Evolutionary conservation across 1,140 invertebrate genomes (phyloP), one percentile per base, ranked within the genome.

Genomic region (Euwallacea similis): DNA sequence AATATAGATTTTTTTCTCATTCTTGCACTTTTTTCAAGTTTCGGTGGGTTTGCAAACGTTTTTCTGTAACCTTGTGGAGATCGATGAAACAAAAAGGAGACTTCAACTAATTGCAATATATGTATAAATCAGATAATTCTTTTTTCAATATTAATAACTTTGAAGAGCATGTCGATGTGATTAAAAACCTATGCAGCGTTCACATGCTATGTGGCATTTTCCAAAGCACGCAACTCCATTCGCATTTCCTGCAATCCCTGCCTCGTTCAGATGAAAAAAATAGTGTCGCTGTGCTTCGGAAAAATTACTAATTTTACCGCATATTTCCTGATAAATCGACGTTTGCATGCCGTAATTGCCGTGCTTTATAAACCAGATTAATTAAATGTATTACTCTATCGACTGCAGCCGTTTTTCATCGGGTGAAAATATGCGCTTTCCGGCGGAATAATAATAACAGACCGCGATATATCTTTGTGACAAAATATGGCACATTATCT

Each of bases 401-500:
- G 59, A 70, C 46, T 63, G 59, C 41, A 33, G 59, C 46, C 50
- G 44, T 63, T 63, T 63, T 70, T 70, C 68, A 70, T 70, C 64
- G 64, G 21, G 55, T 47, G 50, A 70, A 70, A 70, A 70, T 70
- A 63, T 56, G 60, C 53, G 59, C 68, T 64, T 70, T 70, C 68
- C 68, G 16, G 7, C 46, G 53, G 68, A 70, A 70, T 70, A 63
- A 70, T 70, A 64, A 63, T 56, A 70, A 64, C 68, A 64, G 60
- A 64, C 59, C 13, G 68, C 60, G n/a, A 70, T 70, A 70, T 70
- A 70, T 70, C 68, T 70, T 70, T 70, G 68, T 70, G 68, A 70
- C 68, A 70, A 70, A 70, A 70, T 70, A 70, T 63, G 68, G 68
- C 68, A 70, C 47, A 70, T 70, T 70, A 70, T 70, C 68, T 64